phyloP scores from a whole-genome alignment of 1,140 invertebrate species.

The Panonychus citri region DNA sequence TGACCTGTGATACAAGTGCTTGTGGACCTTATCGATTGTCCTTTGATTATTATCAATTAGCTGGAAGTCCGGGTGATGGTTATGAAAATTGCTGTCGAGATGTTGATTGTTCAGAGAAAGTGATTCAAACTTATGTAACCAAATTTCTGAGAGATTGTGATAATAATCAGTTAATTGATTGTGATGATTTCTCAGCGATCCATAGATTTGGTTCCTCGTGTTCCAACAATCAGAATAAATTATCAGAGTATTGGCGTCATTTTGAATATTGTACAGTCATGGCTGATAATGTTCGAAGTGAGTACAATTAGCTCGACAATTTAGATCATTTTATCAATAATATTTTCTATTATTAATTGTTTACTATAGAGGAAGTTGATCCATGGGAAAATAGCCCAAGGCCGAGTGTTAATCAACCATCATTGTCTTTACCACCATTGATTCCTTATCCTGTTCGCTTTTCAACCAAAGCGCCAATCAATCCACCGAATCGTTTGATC shows the following conservation, averaged over 20 bases:
- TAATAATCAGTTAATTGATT: conserved; percentile 13
- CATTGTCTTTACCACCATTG: not conserved
- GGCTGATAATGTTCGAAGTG: not conserved
- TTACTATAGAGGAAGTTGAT: not conserved
- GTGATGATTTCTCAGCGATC: conserved; percentile 31
- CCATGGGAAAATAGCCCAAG: not conserved
- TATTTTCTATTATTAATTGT: too few relatives aligned
- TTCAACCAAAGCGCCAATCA: not conserved
- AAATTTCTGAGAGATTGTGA: conserved; percentile 60
- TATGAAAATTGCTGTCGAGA: conserved; percentile 44
- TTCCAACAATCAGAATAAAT: not conserved
- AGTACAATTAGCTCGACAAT: not conserved
- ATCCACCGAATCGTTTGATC: not conserved
- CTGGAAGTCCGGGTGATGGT: conserved; percentile 39
- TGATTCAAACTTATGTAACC: conserved; percentile 50
- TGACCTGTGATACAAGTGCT: not conserved
- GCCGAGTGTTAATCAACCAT: not conserved
- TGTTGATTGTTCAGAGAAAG: conserved; percentile 40
- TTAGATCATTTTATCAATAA: too few relatives aligned
- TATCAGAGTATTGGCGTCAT: not conserved
- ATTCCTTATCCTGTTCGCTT: not conserved
- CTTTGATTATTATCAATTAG: conserved; percentile 47
- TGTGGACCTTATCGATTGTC: conserved; percentile 65
- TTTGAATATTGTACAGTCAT: not conserved
- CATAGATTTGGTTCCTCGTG: conserved; percentile 25